phyloP scores from a whole-genome alignment of 2,888 invertebrate genomes.

The Frankliniella fusca region DNA sequence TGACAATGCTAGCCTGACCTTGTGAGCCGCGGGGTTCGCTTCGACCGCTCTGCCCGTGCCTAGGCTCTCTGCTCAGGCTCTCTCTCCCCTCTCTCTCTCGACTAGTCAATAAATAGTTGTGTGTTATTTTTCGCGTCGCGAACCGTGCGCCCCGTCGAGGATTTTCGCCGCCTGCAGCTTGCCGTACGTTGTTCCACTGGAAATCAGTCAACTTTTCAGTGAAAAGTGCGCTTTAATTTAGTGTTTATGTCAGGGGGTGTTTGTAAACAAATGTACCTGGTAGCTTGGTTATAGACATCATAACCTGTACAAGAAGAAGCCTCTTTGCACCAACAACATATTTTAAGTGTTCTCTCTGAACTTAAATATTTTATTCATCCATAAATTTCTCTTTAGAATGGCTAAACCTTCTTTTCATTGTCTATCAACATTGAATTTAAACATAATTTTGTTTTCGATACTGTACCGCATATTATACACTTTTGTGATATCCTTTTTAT shows the following conservation, averaged over 20 bases:
- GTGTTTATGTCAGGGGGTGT: background rate
- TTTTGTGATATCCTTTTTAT: background rate
- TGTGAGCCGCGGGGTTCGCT: background rate
- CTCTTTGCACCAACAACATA: background rate
- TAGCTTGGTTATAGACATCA: background rate
- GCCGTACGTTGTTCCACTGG: background rate
- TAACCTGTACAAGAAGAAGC: background rate
- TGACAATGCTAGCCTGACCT: background rate
- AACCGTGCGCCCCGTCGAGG: background rate
- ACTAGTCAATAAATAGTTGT: background rate
- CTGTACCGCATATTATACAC: background rate
- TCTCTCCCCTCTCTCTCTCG: background rate
- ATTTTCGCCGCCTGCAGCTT: background rate
- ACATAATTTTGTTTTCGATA: background rate
- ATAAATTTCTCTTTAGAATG: background rate
- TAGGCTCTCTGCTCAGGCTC: background rate
- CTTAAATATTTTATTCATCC: background rate
- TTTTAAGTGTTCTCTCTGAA: background rate
- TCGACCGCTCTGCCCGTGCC: background rate
- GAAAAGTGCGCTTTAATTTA: background rate
- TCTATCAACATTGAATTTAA: too few species aligned
- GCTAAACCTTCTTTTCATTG: too few species aligned
- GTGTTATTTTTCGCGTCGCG: background rate
- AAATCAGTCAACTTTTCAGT: too few species aligned
- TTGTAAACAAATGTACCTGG: slow-evolving; percentile 4